Evolutionary conservation across 2,888 invertebrate species (phyloP).

Genomic region (Pantelozetes paolii): DNA sequence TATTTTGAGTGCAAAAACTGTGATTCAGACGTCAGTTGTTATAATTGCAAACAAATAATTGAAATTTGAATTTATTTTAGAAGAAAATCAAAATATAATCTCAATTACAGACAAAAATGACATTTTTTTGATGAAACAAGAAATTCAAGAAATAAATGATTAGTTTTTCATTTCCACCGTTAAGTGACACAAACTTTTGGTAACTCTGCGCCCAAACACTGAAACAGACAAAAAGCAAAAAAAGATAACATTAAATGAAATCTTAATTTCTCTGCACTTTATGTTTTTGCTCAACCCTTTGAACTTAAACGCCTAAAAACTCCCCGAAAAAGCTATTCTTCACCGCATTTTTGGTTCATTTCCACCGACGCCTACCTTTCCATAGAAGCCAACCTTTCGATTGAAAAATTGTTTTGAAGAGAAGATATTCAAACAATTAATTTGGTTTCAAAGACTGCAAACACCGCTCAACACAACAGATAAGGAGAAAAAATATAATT

Average conservation of each 20-base stretch:
- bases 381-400: background rate
- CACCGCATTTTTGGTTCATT: conserved; percentile 4
- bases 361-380: conserved; percentile 28
- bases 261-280: conserved; percentile 1
- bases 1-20: conserved; percentile 19
- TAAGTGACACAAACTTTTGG: conserved; percentile 16
- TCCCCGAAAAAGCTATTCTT: background rate
- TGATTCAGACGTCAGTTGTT: conserved; percentile 34
- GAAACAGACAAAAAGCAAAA: background rate
- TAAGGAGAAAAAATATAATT: conserved; percentile 11
- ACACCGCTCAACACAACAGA: conserved; percentile 11
- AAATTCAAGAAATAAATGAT: background rate
- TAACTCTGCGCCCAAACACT: conserved; percentile 17
- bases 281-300: background rate
- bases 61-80: background rate
- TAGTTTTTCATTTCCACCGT: background rate
- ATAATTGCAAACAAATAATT: conserved; percentile 22
- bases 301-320: background rate
- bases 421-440: background rate
- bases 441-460: background rate
- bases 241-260: background rate
- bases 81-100: conserved; percentile 27
- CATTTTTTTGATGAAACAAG: conserved; percentile 2
- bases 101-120: conserved; percentile 7
- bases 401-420: no score